Conservation (phyloP, 1,140 invertebrate genomes). For the Ditylenchus dipsaci region DNA sequence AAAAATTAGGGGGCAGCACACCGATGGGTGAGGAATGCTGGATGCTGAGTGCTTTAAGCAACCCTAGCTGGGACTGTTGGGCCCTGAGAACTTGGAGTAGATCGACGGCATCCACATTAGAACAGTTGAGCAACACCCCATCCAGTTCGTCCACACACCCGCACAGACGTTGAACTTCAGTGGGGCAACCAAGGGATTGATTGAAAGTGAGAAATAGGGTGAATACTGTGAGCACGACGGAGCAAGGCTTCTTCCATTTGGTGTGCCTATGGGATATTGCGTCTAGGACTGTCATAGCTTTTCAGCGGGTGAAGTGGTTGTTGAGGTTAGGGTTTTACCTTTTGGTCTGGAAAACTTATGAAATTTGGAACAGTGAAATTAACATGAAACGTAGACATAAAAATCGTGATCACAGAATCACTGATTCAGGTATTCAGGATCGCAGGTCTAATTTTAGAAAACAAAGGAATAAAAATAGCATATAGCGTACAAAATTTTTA, state of each 20-base stretch:
- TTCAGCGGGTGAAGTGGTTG: background rate
- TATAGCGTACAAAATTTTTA: no score
- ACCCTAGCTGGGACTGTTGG: conserved; percentile 48
- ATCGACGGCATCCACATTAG: background rate
- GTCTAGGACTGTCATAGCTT: background rate
- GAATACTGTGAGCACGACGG: background rate
- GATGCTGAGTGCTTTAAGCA: conserved; percentile 46
- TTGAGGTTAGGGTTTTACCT: no score
- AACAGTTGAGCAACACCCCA: conserved; percentile 36
- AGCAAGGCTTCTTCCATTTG: background rate
- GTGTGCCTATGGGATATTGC: background rate
- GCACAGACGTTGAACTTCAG: conserved; percentile 26
- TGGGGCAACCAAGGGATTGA: conserved; percentile 14
- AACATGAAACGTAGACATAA: no score
- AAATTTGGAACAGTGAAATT: no score
- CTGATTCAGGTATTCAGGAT: no score
- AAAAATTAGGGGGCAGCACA: conserved; percentile 39
- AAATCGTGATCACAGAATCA: no score
- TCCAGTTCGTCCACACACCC: conserved; percentile 35
- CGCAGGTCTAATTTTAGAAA: no score
- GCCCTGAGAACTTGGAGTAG: conserved; percentile 30
- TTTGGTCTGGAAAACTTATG: no score
- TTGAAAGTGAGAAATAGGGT: background rate
- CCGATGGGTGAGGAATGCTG: conserved; percentile 26
- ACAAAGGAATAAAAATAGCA: no score